Base-by-base conservation (phyloP, 2,113 vertebrate genomes). In the Athene noctua region DNA sequence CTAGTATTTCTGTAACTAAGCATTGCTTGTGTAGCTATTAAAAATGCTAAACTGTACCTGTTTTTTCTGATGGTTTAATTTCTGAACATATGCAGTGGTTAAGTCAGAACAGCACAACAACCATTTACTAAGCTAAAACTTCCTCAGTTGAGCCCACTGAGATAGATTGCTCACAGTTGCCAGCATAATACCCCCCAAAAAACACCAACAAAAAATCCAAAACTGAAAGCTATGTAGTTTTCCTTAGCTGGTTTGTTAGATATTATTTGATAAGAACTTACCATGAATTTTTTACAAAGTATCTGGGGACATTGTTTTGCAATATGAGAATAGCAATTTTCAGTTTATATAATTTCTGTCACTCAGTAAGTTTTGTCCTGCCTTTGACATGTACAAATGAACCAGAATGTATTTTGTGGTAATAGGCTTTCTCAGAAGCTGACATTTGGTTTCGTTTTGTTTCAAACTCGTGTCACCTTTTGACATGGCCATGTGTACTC, bases 351-450 rank as follows among this genome's bases (percentile, higher is more conserved):
- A 10, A 47, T 78, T 96, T 96, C 83, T 94, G 78, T 88, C 82
- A 51, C 67, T 90, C 66, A 51, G 34, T 62, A 84, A 91, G 21
- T 72, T 91, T 90, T 96, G 70, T 86, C 82, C 85, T 85, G 27
- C 74, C 90, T 90, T 90, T 92, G 89, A 84, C 55, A 65, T 40
- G 30, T 61, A 85, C 54, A 75, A 97, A 94, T 61, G 51, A 89
- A 89, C 59, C 67, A 88, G 91, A 94, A 88, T 92, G 77, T 88
- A 78, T 91, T 93, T 86, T 88, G 74, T 80, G 91, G 65, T 75
- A 93, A 87, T 62, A 94, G 92, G 5, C 54, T 92, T 81, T 79
- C 38, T 52, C 78, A 79, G 89, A 44, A 44, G 22, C n/a, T 96
- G 92, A 72, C 86, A 80, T 90, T 94, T 92, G 73, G 5, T 12